Conservation (phyloP, 2,797 vertebrate species). For the Mormyrus proboscirostris region DNA sequence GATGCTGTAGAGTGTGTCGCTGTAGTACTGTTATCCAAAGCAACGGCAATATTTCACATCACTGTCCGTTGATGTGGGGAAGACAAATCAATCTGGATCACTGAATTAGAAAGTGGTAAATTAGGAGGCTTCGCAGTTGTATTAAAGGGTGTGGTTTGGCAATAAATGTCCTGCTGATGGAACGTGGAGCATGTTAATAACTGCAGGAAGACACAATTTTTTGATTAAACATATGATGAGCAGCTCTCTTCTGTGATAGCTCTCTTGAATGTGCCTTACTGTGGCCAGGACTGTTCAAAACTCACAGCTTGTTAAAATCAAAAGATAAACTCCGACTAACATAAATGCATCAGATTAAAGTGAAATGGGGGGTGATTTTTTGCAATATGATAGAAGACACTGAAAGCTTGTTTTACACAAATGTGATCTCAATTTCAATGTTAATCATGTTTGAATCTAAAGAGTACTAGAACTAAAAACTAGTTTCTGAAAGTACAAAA, state of each 20-base stretch:
- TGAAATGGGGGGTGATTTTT: not conserved
- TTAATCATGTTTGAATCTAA: not conserved
- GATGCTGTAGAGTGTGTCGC: not conserved
- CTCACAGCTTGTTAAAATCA: not conserved
- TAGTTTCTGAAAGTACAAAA: not conserved
- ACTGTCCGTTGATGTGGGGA: not conserved
- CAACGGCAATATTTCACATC: not conserved
- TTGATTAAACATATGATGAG: not conserved
- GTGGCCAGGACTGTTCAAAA: not conserved
- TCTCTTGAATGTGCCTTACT: not conserved
- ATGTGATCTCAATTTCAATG: not conserved
- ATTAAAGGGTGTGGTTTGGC: not conserved
- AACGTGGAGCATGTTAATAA: not conserved
- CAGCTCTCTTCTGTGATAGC: not conserved
- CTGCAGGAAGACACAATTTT: not conserved
- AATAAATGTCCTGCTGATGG: not conserved
- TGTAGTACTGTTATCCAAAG: not conserved
- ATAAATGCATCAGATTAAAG: not conserved
- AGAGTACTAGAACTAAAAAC: not conserved
- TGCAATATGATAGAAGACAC: not conserved
- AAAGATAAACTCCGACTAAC: not conserved
- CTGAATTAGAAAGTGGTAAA: not conserved
- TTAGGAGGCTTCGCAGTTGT: not conserved
- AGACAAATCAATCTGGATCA: not conserved
- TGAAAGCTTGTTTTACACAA: not conserved